Evolutionary conservation across 2,113 vertebrate species (phyloP).

Genomic region (Pterocles gutturalis): DNA sequence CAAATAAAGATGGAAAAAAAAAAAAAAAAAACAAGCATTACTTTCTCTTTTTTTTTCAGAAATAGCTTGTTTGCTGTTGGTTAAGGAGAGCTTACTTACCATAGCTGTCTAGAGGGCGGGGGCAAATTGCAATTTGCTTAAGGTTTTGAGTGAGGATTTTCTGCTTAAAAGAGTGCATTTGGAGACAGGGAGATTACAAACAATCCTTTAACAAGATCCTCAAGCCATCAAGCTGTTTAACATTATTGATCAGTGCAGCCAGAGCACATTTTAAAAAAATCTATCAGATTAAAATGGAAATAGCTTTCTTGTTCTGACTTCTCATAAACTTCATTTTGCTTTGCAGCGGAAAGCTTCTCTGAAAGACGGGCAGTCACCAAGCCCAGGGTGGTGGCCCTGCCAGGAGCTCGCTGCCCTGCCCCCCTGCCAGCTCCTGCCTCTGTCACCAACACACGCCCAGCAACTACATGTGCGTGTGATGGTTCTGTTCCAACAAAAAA

Average conservation of each 20-base stretch:
- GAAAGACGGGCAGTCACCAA: background rate
- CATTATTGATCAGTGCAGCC: conserved; percentile 28
- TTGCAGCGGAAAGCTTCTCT: background rate
- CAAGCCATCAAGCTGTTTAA: conserved; percentile 9
- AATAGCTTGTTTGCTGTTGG: background rate
- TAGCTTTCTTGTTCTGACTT: background rate
- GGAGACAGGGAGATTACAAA: conserved; percentile 49
- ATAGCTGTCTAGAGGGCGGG: background rate
- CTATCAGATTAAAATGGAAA: conserved; percentile 2
- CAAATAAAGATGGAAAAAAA: background rate
- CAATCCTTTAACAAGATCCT: conserved; percentile 41
- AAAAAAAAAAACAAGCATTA: background rate
- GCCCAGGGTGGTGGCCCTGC: background rate
- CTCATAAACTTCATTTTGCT: background rate
- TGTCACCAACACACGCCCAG: background rate
- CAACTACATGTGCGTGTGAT: accelerated
- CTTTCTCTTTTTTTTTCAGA: background rate
- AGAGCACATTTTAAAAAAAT: background rate
- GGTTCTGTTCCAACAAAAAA: background rate
- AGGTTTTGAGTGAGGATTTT: conserved; percentile 1
- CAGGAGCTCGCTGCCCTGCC: background rate
- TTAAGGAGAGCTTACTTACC: background rate
- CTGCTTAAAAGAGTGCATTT: background rate
- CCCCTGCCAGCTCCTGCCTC: background rate
- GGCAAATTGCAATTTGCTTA: conserved; percentile 8